Base-by-base conservation (phyloP, 2,797 vertebrate genomes). In the Coreius guichenoti region DNA sequence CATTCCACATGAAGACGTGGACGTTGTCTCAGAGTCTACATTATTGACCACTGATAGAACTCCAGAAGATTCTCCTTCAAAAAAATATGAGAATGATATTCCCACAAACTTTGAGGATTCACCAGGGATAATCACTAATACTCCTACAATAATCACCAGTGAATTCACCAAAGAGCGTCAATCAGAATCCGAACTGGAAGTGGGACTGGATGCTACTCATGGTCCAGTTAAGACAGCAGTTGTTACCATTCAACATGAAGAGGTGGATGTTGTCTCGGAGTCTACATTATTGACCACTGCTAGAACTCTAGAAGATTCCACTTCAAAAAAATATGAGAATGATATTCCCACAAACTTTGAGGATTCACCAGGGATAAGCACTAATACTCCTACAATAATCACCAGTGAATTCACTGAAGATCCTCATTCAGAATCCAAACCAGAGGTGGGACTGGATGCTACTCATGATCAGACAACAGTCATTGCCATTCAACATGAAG, bases 1-100 rank as follows among this genome's bases (percentile, higher is more conserved):
- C 17, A 61, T 84, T 56, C 76, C 51, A 33, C 67, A 58, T 74
- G 43, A 47, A 63, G 7, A 68, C 8, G 21, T n/a, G 39, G 47
- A 81, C 7, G 2, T 19, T 14, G 43, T 85, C 31, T 80, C 65
- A n/a, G 47, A 81, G 23, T 69, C 76, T 58, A 58, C 21, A 39
- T 19, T 67, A n/a, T 16, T 43, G 23, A 43, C 8, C 33, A 72
- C 67, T 58, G 51, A 61, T 16, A 63, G 26, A n/a, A 56, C 7
- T 58, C 33, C 14, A n/a, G 49, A 84, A 69, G 49, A n/a, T 51
- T n/a, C 26, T 63, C 36, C 81, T 82, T 82, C 36, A 76, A n/a
- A 2, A 14, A 54, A 65, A 6, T 33, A 45, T 61, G 76, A 63
- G 26, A 43, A 45, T 51, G 6, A 39, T 63, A 33, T 36, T 49